Evolutionary conservation across 2,113 vertebrate species (phyloP).

Genomic region (Phylloscopus whistleri): DNA sequence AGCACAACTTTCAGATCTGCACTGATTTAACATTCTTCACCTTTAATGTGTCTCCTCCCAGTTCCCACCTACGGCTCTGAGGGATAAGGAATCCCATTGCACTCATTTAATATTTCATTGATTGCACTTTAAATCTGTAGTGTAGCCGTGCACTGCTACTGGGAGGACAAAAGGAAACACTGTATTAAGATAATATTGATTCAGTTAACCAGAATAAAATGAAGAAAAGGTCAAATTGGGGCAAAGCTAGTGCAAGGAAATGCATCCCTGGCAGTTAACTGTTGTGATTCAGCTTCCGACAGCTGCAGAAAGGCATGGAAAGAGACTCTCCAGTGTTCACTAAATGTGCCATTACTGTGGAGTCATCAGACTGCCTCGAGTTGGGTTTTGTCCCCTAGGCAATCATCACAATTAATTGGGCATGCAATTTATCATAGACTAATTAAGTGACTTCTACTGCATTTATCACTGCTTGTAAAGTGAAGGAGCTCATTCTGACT

Average conservation of each 20-base stretch:
- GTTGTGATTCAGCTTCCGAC: neutral
- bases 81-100: neutral
- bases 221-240: neutral
- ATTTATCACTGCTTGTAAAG: conserved; percentile 29
- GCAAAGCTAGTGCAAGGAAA: neutral
- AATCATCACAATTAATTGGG: conserved; percentile 60
- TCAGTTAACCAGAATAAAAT: conserved; percentile 16
- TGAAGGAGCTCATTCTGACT: neutral
- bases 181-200: conserved; percentile 21
- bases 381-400: conserved; percentile 31
- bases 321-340: neutral
- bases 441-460: conserved; percentile 47
- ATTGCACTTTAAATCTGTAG: neutral
- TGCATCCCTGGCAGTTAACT: neutral
- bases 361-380: neutral
- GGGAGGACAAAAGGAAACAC: neutral
- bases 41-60: neutral
- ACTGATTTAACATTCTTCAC: neutral
- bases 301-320: neutral
- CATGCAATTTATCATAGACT: conserved; percentile 50
- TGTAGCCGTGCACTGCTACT: neutral
- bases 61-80: neutral
- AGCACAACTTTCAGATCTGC: fast-evolving
- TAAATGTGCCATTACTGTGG: neutral
- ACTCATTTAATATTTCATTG: conserved; percentile 22